phyloP scores from a whole-genome alignment of 1,140 invertebrate genomes.

The Heliconius hermathena region DNA sequence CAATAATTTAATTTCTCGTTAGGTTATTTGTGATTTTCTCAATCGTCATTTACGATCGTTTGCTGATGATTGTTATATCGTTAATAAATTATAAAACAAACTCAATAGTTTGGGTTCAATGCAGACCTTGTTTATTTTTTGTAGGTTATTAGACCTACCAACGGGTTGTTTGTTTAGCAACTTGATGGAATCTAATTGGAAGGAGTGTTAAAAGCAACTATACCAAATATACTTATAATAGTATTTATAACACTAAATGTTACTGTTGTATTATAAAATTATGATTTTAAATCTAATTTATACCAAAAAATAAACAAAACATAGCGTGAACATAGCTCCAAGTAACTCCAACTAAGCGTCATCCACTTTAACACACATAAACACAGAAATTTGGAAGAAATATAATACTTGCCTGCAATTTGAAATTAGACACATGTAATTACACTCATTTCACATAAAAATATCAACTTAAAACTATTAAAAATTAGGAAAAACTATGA shows the following conservation, averaged over 20 bases:
- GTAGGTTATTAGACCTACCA: not conserved
- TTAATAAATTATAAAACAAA: no score
- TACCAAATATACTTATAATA: not conserved
- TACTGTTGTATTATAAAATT: not conserved
- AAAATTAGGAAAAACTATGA: conserved; percentile 67
- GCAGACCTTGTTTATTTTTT: not conserved
- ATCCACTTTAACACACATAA: conserved; percentile 32
- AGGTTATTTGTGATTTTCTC: not conserved
- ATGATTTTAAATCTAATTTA: conserved; percentile 29
- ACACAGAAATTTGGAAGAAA: conserved; percentile 5
- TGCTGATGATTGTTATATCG: no score
- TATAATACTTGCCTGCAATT: conserved; percentile 32
- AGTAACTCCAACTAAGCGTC: conserved; percentile 51
- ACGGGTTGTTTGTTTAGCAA: not conserved
- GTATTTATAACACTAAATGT: not conserved
- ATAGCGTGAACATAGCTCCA: conserved; percentile 65
- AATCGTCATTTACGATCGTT: not conserved
- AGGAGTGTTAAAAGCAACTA: not conserved
- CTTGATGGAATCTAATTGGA: conserved; percentile 17
- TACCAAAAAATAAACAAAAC: conserved; percentile 49
- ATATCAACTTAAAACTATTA: conserved; percentile 44
- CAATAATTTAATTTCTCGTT: not conserved
- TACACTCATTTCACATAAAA: conserved; percentile 54
- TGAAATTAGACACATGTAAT: conserved; percentile 32
- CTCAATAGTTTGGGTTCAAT: no score